Conservation (phyloP, 1,140 invertebrate genomes). For the Antheraea mylitta region DNA sequence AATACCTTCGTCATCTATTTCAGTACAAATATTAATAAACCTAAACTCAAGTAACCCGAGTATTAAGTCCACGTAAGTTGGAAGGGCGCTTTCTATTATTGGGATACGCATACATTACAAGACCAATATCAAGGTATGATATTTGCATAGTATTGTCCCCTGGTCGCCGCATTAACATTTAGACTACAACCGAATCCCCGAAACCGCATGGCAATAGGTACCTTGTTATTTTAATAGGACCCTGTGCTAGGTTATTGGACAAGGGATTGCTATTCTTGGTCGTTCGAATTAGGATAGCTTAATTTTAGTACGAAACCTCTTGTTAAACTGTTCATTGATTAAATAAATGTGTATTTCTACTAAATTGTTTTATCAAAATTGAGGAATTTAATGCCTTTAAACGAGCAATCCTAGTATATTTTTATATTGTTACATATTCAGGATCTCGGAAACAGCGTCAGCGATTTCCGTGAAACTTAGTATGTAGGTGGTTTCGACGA, state of each 20-base stretch:
- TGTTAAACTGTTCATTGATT: not conserved
- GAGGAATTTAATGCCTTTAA: too few relatives aligned
- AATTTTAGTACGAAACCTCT: not conserved
- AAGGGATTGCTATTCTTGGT: not conserved
- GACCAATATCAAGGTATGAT: slow-evolving; percentile 31
- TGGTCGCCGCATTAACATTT: slow-evolving; percentile 48
- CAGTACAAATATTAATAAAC: not conserved
- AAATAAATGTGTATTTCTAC: not conserved
- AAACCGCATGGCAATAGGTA: slow-evolving; percentile 37
- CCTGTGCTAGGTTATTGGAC: not conserved
- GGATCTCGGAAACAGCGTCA: too few relatives aligned
- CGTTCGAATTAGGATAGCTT: not conserved
- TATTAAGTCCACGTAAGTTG: slow-evolving; percentile 2
- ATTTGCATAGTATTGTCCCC: slow-evolving; percentile 59
- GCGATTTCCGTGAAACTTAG: too few relatives aligned
- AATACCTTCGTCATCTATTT: not conserved
- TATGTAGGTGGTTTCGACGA: too few relatives aligned
- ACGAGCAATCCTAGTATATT: too few relatives aligned
- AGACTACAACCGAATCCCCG: slow-evolving; percentile 36
- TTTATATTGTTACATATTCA: too few relatives aligned
- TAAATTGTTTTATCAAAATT: not conserved
- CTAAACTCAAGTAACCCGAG: not conserved
- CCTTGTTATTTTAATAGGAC: slow-evolving; percentile 28
- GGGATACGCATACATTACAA: slow-evolving; percentile 36
- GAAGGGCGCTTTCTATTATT: slow-evolving; percentile 19